These are phyloP conservation scores for Yponomeuta malinellus DNA, from an alignment of 2,888 invertebrate species.

Conservation along the genomic window DNA sequence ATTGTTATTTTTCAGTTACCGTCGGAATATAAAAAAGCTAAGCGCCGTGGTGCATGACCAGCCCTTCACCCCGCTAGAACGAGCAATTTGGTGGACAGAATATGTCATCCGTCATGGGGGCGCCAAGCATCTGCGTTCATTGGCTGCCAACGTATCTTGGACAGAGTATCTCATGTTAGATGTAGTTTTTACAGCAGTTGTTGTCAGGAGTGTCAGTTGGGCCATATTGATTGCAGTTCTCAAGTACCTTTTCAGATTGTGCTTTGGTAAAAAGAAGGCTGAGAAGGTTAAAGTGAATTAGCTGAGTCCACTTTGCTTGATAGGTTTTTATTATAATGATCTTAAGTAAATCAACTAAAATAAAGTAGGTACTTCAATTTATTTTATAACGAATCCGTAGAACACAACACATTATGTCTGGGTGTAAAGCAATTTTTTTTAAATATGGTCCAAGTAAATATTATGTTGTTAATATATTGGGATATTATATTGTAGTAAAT, in stretches of 20 bases:
- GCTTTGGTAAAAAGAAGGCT: no score
- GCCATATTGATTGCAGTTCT: neutral
- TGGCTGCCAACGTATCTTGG: conserved; percentile 39
- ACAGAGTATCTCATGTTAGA: conserved; percentile 36
- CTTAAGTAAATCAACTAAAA: no score
- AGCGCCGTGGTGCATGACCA: neutral
- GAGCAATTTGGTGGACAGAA: conserved; percentile 63
- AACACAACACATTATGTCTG: no score
- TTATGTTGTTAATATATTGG: no score
- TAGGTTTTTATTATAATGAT: no score
- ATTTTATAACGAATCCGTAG: no score
- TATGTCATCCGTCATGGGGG: conserved; percentile 48
- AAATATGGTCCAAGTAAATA: no score
- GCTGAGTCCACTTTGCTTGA: no score
- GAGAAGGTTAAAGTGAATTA: no score
- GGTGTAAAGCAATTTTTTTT: no score
- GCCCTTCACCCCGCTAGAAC: conserved; percentile 27
- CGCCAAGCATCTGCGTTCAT: conserved; percentile 43
- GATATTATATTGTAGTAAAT: no score
- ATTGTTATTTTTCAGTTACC: conserved; percentile 5
- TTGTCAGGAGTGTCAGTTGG: neutral
- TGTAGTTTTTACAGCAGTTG: neutral
- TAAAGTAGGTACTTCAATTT: no score
- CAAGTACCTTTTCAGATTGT: neutral
- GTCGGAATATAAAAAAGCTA: neutral